Evolutionary conservation across 30 jellyfish, hydroid and myxozoan genomes (phyloP).

Genomic region (Aurelia sp.): DNA sequence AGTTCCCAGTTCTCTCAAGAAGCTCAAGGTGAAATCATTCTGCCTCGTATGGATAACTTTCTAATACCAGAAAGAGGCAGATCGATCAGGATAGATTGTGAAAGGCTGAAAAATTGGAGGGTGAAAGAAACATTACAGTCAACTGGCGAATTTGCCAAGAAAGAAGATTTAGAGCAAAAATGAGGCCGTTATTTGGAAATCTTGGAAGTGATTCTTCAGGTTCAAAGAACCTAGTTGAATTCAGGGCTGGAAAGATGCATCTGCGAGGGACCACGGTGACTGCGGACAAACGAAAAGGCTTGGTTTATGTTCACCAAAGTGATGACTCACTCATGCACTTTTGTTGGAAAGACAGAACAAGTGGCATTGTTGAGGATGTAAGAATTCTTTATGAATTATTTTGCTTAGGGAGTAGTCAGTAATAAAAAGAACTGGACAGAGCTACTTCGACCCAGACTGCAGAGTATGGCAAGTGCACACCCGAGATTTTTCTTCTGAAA

Average conservation of each 20-base stretch:
- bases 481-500: too few species aligned
- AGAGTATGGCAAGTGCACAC: too few species aligned
- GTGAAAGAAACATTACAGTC: too few species aligned
- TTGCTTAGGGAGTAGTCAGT: neutral
- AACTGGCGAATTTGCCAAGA: too few species aligned
- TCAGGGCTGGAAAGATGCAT: constrained; percentile 98
- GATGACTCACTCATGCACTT: constrained; percentile 97
- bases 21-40: too few species aligned
- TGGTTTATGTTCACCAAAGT: constrained; percentile 86
- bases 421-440: too few species aligned
- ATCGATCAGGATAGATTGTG: too few species aligned
- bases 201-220: constrained; percentile 74
- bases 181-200: constrained; percentile 94
- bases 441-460: too few species aligned
- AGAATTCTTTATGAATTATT: constrained; percentile 10
- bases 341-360: constrained; percentile 98
- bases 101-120: too few species aligned
- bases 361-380: constrained; percentile 95
- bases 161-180: neutral
- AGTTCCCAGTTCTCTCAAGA: too few species aligned
- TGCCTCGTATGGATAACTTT: too few species aligned
- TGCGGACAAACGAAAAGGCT: constrained; percentile 96
- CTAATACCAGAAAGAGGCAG: too few species aligned
- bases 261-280: constrained; percentile 96
- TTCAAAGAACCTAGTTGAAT: constrained; percentile 90